Evolutionary conservation across 2,888 invertebrate species (phyloP).

Genomic region (Bhutanitis thaidina): DNA sequence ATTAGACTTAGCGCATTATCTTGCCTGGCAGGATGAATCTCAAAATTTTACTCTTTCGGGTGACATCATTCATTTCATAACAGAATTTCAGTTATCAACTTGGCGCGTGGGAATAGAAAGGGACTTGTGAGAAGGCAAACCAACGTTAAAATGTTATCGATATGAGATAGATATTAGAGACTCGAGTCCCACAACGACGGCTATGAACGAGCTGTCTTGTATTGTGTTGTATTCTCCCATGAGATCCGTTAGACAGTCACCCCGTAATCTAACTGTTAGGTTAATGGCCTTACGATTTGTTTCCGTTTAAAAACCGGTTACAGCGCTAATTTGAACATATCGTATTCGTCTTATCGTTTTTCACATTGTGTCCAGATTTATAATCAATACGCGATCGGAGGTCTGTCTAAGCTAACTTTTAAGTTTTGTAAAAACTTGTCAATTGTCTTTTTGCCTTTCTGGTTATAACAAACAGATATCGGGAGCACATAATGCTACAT

Average conservation of each 20-base stretch:
- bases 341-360: no score
- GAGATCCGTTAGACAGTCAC: conserved; percentile 21
- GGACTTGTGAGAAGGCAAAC: conserved; percentile 1
- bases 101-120: conserved; percentile 10
- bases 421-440: no score
- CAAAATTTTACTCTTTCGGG: conserved; percentile 10
- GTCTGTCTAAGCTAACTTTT: no score
- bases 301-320: background rate
- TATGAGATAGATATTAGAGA: conserved; percentile 20
- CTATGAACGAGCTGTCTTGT: conserved; percentile 22
- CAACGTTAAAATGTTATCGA: conserved; percentile 8
- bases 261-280: conserved; percentile 21
- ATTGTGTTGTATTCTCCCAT: conserved; percentile 23
- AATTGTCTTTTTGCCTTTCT: no score
- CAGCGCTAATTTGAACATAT: background rate
- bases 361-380: no score
- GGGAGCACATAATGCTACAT: no score
- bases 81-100: conserved; percentile 8
- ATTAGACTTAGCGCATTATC: background rate
- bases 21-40: background rate
- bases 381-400: no score
- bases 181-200: conserved; percentile 17
- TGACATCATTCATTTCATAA: conserved; percentile 12
- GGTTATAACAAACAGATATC: no score
- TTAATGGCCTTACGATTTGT: conserved; percentile 3